Evolutionary conservation across 2,888 invertebrate species (phyloP), one percentile per base, ranked within the genome.

Genomic region (Morinoia aosen): DNA sequence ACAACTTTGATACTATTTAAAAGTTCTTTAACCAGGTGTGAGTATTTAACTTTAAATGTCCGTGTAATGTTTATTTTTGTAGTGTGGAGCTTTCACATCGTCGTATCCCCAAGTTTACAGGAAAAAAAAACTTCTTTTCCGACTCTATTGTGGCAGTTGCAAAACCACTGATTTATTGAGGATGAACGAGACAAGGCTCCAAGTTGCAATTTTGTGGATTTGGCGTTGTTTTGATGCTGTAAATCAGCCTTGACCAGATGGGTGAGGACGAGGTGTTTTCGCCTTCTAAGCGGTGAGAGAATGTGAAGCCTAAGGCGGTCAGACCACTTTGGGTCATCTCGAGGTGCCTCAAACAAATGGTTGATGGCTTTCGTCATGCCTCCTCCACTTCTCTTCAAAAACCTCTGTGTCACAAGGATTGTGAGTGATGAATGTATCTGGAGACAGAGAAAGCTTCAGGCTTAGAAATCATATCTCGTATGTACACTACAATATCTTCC

Each of bases 231-330:
- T 76, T 33, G 76, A 33, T 76, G 76, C 12, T 76, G 76, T 0
- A 48, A 48, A 76, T 76, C 25, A 76, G 76, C 90, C 90, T 40
- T 90, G 90, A 48, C 90, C 90, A 90, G 90, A 14, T 90, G 90
- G 14, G 90, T 40, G 1, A 48, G 40, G 90, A 39, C 40, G 90
- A 40, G 39, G 90, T 90, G 76, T 90, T 90, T 90, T 40, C 90
- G 40, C 40, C 90, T 39, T 90, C 90, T 8, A 39, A 90, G 48
- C 90, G 48, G 40, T 40, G 90, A 48, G 90, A 90, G 40, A 90
- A 90, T 90, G 90, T 90, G 40, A 48, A 39, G 90, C 40, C 90
- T 48, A 8, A 19, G 40, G 40, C 90, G 90, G 76, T 40, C 14
- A 14, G 90, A 12, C 90, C 90, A 90, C 90, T 39, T 90, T 40